These are phyloP conservation scores for Holothuria scabra DNA, from an alignment of 53 echinoderm and acorn worm species.

Conservation along the genomic window DNA sequence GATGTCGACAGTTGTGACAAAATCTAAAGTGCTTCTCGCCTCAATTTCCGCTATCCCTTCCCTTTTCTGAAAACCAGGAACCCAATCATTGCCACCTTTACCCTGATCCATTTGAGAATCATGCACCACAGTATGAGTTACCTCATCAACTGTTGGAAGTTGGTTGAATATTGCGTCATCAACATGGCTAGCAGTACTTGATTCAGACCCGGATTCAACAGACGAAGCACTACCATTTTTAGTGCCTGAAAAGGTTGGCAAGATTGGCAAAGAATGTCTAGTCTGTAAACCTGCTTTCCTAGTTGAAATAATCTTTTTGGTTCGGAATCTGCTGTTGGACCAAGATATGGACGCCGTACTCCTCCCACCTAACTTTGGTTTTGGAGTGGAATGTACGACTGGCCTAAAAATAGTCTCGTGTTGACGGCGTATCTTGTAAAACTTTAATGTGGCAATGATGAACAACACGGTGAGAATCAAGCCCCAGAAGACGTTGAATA, in stretches of 20 bases:
- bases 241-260: background rate
- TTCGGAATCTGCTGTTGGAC: background rate
- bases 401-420: background rate
- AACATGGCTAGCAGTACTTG: background rate
- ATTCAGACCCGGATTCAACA: background rate
- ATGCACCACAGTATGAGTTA: too few species aligned
- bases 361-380: background rate
- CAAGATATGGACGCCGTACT: background rate
- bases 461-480: constrained; percentile 1
- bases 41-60: too few species aligned
- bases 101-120: too few species aligned
- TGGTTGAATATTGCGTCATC: too few species aligned
- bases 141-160: too few species aligned
- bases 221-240: background rate
- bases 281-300: too few species aligned
- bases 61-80: too few species aligned
- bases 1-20: too few species aligned
- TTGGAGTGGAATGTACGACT: background rate
- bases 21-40: too few species aligned
- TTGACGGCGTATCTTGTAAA: background rate
- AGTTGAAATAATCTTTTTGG: background rate
- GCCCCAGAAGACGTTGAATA: constrained; percentile 27
- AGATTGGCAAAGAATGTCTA: too few species aligned
- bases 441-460: constrained; percentile 1
- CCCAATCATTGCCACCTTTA: too few species aligned